Evolutionary conservation across 2,797 vertebrate species (phyloP), one percentile per base, ranked within the genome.

Genomic region (Australoheros facetus): DNA sequence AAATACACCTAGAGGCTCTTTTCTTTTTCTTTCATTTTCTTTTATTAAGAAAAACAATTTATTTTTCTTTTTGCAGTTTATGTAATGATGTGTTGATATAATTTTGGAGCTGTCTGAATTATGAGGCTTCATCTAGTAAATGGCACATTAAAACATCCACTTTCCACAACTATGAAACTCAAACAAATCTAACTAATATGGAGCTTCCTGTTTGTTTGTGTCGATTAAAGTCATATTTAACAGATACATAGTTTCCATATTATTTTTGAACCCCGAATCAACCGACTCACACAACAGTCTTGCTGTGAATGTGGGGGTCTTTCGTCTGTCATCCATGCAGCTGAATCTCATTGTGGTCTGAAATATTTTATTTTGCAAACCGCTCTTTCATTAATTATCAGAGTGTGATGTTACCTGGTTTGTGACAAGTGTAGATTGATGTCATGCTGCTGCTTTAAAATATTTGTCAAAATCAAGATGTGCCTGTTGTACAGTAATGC

Each of bases 341-440:
- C 7, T 34, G 2, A 7, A 34, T 8, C 32, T 34, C 8, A 8
- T 8, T 2, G 1, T 34, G 8, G 32, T 34, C 32, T 34, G 32
- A 7, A 34, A 34, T 2, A 34, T 34, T 34, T 34, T 34, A 34
- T 34, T 34, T 34, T 34, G 32, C 32, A 34, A 34, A 8, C 32
- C 2, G 7, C 32, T 7, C 7, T 34, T 34, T 30, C 28, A 32
- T 32, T 34, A 34, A 34, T 8, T 2, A 2, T 34, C 6, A 42
- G 60, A 1, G 0, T 14, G 37, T 0, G 0, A 8, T 3, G 10
- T 14, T 17, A 21, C 3, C 8, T 0, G 37, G 1, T 64, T 42
- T 62, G 19, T 0, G 3, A n/a, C 51, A 53, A n/a, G 19, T 0
- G 21, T 0, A 3, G 13, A 42, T 45, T 3, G 23, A 64, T 0